Base-by-base conservation (phyloP, 1,140 invertebrate genomes). In the Lepidurus arcticus region DNA sequence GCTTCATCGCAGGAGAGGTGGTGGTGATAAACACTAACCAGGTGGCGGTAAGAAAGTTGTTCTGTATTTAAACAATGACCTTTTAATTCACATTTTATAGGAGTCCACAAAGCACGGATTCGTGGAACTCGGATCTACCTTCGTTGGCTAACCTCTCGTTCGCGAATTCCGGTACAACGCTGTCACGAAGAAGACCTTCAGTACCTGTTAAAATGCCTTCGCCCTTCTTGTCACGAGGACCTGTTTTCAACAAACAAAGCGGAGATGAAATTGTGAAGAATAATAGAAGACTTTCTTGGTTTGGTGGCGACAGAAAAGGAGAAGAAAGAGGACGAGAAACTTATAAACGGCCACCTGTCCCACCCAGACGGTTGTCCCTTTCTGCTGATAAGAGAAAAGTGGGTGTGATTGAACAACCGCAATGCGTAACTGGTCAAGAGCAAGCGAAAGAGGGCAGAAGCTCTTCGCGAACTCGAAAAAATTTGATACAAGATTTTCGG, bases 1-100 rank as follows among this genome's bases (percentile, higher is more conserved):
- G 53, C 53, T 65, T 65, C 53, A 65, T n/a, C 53, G 53, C 53
- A 21, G 53, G 53, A 34, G 16, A 65, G 53, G 53, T 65, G 53
- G 53, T 65, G 53, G 53, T 65, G 16, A 21, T n/a, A n/a, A n/a
- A 11, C 16, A 65, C 21, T 65, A 65, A 65, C 53, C n/a, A 65
- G 53, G 53, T 65, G 53, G 53, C 21, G 53, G 53, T 11, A 65
- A 65, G 53, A 65, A 21, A 7, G 8, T 65, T 13, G 21, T 7
- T 16, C 6, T 65, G 53, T 65, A 4, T 65, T 21, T 65, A n/a
- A 3, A 65, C 53, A 16, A 47, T 7, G 21, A 7, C 8, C 16
- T 65, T n/a, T 65, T 65, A 21, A 65, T 65, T 13, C n/a, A 9
- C 16, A n/a, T 13, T 65, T 65, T 65, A 7, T 65, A 21, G 53